Conservation (phyloP, 2,888 invertebrate genomes). For the Leptopilina drosophilae region DNA sequence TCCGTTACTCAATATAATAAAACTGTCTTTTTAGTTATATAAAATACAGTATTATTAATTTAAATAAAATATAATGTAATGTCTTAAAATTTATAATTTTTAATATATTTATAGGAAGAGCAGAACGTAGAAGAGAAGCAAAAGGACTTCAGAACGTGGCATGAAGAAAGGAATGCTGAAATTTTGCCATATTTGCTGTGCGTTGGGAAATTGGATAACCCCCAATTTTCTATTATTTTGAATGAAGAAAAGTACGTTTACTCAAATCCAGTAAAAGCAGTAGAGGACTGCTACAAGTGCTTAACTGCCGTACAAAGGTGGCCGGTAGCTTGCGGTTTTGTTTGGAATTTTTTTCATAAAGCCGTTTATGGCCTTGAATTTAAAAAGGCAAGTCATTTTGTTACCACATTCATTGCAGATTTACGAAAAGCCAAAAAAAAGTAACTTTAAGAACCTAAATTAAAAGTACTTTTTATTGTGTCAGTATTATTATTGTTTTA, state of each 20-base stretch:
- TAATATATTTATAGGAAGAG: background rate
- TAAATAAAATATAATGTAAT: too few relatives aligned
- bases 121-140: background rate
- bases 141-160: constrained; percentile 5
- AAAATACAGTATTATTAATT: too few relatives aligned
- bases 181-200: constrained; percentile 21
- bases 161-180: background rate
- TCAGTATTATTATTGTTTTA: too few relatives aligned
- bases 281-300: constrained; percentile 17
- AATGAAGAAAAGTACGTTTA: constrained; percentile 9
- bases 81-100: background rate
- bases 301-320: constrained; percentile 1
- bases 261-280: constrained; percentile 1
- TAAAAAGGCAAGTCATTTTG: constrained; percentile 12
- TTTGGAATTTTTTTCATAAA: constrained; percentile 6
- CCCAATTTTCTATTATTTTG: constrained; percentile 13
- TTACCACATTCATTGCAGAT: background rate
- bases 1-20: too few relatives aligned
- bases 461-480: too few relatives aligned
- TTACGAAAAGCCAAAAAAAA: constrained; percentile 6
- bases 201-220: background rate
- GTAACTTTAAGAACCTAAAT: too few relatives aligned
- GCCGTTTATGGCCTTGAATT: background rate
- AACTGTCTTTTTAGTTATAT: too few relatives aligned
- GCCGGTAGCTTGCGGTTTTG: background rate